phyloP scores from a whole-genome alignment of 2,888 invertebrate species.

The Mamestra brassicae region DNA sequence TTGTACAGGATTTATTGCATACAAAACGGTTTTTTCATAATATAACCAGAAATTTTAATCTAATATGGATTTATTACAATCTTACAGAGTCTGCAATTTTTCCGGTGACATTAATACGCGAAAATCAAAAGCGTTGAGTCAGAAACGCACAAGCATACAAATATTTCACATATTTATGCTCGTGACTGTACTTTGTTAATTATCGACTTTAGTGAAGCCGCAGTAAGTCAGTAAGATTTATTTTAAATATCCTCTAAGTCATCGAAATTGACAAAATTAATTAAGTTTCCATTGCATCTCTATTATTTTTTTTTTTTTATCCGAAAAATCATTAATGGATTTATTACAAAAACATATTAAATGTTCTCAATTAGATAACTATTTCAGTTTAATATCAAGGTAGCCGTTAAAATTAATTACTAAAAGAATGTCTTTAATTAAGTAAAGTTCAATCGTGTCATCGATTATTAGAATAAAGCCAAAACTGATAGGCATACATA shows the following conservation, averaged over 20 bases:
- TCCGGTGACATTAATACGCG: too few species aligned
- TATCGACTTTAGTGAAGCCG: not conserved
- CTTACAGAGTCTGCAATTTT: too few species aligned
- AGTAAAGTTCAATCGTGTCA: constrained; percentile 6
- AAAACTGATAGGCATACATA: not conserved
- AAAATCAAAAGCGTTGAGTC: not conserved
- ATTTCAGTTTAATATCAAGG: not conserved
- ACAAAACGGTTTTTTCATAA: too few species aligned
- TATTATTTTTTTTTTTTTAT: not conserved
- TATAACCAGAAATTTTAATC: too few species aligned
- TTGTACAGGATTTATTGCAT: too few species aligned
- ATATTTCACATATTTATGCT: not conserved
- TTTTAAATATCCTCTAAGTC: not conserved
- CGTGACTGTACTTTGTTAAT: not conserved
- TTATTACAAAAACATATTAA: not conserved
- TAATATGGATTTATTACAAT: too few species aligned
- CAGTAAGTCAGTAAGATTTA: too few species aligned
- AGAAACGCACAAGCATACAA: not conserved
- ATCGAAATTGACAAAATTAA: not conserved
- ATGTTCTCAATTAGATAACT: not conserved
- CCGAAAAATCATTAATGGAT: not conserved
- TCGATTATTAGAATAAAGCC: not conserved
- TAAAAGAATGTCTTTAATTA: constrained; percentile 3
- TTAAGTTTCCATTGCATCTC: not conserved
- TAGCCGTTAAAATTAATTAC: not conserved